Base-by-base conservation (phyloP, 2,113 vertebrate genomes). In the Madoqua kirkii region DNA sequence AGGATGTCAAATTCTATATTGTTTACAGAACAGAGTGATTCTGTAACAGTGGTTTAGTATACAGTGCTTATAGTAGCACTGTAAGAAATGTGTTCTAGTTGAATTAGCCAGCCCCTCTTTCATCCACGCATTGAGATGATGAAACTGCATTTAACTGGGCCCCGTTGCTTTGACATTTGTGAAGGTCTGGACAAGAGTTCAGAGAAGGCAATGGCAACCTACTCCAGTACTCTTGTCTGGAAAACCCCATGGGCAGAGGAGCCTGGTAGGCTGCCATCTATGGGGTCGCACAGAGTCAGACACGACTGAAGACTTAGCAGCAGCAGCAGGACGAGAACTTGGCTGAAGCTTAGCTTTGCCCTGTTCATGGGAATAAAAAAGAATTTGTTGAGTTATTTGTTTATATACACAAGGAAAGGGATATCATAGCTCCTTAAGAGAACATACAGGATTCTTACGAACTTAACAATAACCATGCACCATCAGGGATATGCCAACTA, bases 1-100 rank as follows among this genome's bases (percentile, higher is more conserved):
- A 40, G 54, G n/a, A 90, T 90, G 86, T 25, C 54, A 96, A 87
- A 90, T 88, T 87, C 67, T 74, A 1, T 89, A 74, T 92, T 89
- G 74, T 96, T 92, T 97, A 43, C 85, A 76, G 93, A 96, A 90
- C 89, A 50, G 31, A 17, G 52, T 91, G 67, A n/a, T 78, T 94
- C 83, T 1, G 19, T 60, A 96, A 57, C 10, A 71, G n/a, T 40
- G 67, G 5, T 71, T 71, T 71, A 71, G n/a, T 23, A 71, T 23
- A 23, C n/a, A 23, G n/a, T 23, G 67, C 67, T 40, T 71, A 81
- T 59, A 76, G 74, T n/a, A 59, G 45, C 57, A 54, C 62, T 16
- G 1, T 74, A 52, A 93, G 94, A 96, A 93, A 78, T 62, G 40
- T 81, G 33, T 76, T 79, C 85, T 29, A 7, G 25, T 57, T 59